phyloP scores from a whole-genome alignment of 1,140 invertebrate species.

The Cyclina sinensis region DNA sequence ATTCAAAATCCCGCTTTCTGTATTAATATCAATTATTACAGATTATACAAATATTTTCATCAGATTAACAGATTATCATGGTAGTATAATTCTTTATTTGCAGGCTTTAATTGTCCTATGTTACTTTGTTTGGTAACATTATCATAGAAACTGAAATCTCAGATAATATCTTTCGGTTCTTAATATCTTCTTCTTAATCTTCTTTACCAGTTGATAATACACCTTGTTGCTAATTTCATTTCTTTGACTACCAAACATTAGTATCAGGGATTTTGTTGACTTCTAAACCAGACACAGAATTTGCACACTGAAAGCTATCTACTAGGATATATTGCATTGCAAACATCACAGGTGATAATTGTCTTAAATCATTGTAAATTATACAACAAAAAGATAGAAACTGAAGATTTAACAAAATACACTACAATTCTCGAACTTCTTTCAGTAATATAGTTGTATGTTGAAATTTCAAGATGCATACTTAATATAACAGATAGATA shows the following conservation, averaged over 20 bases:
- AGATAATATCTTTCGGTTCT: neutral
- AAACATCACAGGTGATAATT: conserved; percentile 8
- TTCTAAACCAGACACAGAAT: conserved; percentile 7
- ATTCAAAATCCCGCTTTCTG: neutral
- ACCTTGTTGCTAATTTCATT: conserved; percentile 47
- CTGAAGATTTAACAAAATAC: too few relatives aligned
- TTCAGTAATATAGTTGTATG: too few relatives aligned
- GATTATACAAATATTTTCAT: conserved; percentile 2
- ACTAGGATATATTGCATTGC: conserved; percentile 9
- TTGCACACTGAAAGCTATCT: conserved; percentile 29
- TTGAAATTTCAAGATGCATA: too few relatives aligned
- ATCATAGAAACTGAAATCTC: neutral
- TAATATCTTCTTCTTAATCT: neutral
- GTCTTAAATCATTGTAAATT: neutral
- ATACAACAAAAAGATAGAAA: conserved; percentile 4
- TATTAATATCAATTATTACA: conserved; percentile 10
- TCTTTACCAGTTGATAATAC: conserved; percentile 23
- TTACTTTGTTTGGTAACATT: conserved; percentile 34
- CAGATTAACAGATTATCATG: conserved; percentile 28
- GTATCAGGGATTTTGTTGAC: neutral
- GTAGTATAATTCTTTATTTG: neutral
- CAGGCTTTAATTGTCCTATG: conserved; percentile 24
- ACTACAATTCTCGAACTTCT: too few relatives aligned
- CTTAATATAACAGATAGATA: too few relatives aligned
- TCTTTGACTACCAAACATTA: conserved; percentile 16